Conservation (phyloP, 2,113 vertebrate species). For the Bufo gargarizans region DNA sequence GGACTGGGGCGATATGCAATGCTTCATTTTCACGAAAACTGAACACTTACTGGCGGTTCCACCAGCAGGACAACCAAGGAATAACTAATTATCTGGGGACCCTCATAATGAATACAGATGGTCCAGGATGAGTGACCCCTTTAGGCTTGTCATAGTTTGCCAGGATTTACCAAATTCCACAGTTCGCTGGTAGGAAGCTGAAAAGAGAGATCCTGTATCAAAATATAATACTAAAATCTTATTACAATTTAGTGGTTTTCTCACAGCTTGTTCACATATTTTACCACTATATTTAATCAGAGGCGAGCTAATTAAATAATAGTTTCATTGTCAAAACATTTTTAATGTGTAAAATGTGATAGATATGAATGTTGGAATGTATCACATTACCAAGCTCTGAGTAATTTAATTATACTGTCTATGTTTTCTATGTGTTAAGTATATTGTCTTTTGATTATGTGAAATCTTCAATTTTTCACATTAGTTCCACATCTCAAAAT, state of each 20-base stretch:
- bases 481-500: background rate
- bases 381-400: background rate
- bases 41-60: too few species aligned
- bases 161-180: too few species aligned
- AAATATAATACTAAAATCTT: background rate
- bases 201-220: background rate
- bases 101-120: too few species aligned
- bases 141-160: too few species aligned
- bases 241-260: background rate
- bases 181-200: too few species aligned
- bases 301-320: slow-evolving; percentile 12
- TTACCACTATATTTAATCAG: background rate
- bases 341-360: background rate
- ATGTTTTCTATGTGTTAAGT: background rate
- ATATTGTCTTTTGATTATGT: background rate
- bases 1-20: too few species aligned
- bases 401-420: background rate
- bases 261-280: slow-evolving; percentile 22
- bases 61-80: too few species aligned
- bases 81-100: too few species aligned
- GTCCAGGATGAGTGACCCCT: too few species aligned
- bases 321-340: slow-evolving; percentile 23
- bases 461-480: background rate
- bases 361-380: slow-evolving; percentile 5
- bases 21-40: too few species aligned